phyloP scores from a whole-genome alignment of 2,888 invertebrate species.

The Euproctis similis region DNA sequence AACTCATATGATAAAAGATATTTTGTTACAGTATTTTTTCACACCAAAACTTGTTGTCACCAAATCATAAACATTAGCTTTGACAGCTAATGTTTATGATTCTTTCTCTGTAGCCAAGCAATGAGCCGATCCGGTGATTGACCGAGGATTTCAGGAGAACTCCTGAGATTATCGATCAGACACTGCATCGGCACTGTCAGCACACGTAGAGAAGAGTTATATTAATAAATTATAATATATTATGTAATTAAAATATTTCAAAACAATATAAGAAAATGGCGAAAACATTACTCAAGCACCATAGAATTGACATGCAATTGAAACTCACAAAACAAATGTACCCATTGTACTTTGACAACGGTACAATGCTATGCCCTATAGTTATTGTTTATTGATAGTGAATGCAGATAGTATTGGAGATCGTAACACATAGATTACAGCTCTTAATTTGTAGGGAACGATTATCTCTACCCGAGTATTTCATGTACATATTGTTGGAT shows the following conservation, averaged over 20 bases:
- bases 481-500: conserved; percentile 18
- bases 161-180: too few species aligned
- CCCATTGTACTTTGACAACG: conserved; percentile 4
- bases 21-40: background rate
- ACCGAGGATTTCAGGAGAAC: too few species aligned
- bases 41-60: background rate
- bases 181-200: too few species aligned
- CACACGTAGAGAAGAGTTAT: too few species aligned
- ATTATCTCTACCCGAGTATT: conserved; percentile 12
- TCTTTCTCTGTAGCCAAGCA: too few species aligned
- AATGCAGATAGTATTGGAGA: conserved; percentile 26
- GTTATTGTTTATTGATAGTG: conserved; percentile 33
- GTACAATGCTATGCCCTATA: conserved; percentile 19
- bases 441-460: conserved; percentile 28
- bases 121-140: too few species aligned
- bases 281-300: too few species aligned
- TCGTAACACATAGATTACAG: conserved; percentile 39
- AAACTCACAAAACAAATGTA: conserved; percentile 1
- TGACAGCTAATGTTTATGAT: too few species aligned
- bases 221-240: too few species aligned
- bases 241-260: too few species aligned
- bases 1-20: background rate
- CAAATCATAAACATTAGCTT: too few species aligned
- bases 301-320: background rate
- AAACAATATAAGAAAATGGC: too few species aligned